Base-by-base conservation (phyloP, 1,140 invertebrate genomes). In the Cryptotermes secundus region DNA sequence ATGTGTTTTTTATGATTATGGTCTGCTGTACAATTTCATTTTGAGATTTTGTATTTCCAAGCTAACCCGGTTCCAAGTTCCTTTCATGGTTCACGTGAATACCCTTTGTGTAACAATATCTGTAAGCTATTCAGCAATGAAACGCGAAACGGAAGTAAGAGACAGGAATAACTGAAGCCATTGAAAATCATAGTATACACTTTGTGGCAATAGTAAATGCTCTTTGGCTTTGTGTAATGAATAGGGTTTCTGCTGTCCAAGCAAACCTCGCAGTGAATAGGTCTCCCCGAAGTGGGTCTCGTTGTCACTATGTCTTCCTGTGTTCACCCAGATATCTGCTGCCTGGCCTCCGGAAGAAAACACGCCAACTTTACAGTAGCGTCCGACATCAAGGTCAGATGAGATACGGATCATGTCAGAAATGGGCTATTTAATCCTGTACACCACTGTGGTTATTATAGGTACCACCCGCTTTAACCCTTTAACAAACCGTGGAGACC, bases 171-270 rank as follows among this genome's bases (percentile, higher is more conserved):
- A n/a, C 59, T 65, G 59, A 65, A 65, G 22, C 59, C 59, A 65
- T 65, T 65, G 59, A 65, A 59, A 65, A 65, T 65, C n/a, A n/a
- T 65, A 65, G 59, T n/a, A 65, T 65, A 65, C 59, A 65, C 59
- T 65, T 65, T 65, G 59, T 65, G n/a, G 59, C 59, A 65, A n/a
- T 59, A 59, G 53, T 59, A 59, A 26, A 65, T 65, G 59, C 22
- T 65, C 59, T 65, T n/a, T 65, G 26, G 59, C 59, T 65, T 59
- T 65, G n/a, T n/a, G 12, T 14, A 31, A n/a, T 65, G 59, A 65
- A 65, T 65, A 31, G 59, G 59, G 59, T 26, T 65, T 65, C 59
- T 65, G 26, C 53, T 65, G 59, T 2, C 59, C 59, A 65, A 31
- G 59, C 59, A n/a, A n/a, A n/a, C 59, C 59, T n/a, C 3, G 1